phyloP scores from a whole-genome alignment of 2,888 invertebrate species.

The Anodontia alba region DNA sequence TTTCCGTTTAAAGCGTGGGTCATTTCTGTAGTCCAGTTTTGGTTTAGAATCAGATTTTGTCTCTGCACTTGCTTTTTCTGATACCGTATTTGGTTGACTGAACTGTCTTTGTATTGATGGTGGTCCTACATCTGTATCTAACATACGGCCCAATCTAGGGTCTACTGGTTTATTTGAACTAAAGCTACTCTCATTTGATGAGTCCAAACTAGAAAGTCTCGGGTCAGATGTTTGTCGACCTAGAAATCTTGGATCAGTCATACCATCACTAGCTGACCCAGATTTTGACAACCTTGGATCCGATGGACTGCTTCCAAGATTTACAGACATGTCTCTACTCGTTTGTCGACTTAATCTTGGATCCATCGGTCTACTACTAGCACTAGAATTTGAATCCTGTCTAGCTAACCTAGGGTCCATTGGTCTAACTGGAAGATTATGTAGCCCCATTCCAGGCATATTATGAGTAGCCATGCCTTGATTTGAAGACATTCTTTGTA shows the following conservation, averaged over 20 bases:
- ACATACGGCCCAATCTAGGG: constrained; percentile 34
- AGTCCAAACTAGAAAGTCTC: constrained; percentile 27
- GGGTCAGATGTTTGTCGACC: constrained; percentile 39
- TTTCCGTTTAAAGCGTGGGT: constrained; percentile 83
- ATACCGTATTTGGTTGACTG: constrained; percentile 49
- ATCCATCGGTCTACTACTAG: constrained; percentile 33
- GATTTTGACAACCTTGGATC: constrained; percentile 16
- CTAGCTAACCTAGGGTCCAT: constrained; percentile 62
- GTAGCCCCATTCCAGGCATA: constrained; percentile 44
- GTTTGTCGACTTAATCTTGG: constrained; percentile 50
- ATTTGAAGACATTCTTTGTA: constrained; percentile 30
- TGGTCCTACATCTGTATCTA: constrained; percentile 34
- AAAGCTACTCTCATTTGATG: constrained; percentile 6
- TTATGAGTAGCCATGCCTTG: constrained; percentile 30
- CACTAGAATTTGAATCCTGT: constrained; percentile 51
- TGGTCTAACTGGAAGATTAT: constrained; percentile 55
- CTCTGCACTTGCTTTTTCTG: constrained; percentile 43
- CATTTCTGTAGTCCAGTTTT: constrained; percentile 81
- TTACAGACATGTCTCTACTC: constrained; percentile 37
- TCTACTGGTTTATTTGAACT: constrained; percentile 41
- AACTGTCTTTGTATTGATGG: constrained; percentile 48
- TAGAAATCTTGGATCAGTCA: constrained; percentile 48
- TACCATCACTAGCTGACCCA: constrained; percentile 34
- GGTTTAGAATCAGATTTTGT: constrained; percentile 61
- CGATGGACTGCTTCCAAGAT: not conserved